A percentile compares a stretch with the other conserved stretches of the same genome.
Conservation (phyloP, 1,140 invertebrate genomes). For the Ectropis grisescens region DNA sequence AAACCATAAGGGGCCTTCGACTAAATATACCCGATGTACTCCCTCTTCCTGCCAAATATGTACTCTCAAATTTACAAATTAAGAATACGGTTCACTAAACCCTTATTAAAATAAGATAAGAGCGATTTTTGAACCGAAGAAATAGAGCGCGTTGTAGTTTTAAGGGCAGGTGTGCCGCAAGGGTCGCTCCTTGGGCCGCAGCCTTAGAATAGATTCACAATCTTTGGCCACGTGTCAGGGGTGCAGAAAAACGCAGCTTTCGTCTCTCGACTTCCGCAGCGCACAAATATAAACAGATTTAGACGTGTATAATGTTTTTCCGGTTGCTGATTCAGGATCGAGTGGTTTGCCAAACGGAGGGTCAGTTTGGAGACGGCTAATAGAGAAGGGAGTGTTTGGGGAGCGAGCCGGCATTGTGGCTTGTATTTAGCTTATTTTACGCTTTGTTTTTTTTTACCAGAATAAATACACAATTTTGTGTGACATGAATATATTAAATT, state of each 20-base stretch:
- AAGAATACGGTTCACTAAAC: background rate
- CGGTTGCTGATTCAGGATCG: conserved; percentile 26
- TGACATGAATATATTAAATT: too few relatives aligned
- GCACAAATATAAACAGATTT: conserved; percentile 62
- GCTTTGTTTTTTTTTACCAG: too few relatives aligned
- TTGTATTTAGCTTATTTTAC: too few relatives aligned
- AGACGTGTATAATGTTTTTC: conserved; percentile 62
- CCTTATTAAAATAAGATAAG: conserved; percentile 1
- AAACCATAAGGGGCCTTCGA: conserved; percentile 43
- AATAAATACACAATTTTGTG: too few relatives aligned
- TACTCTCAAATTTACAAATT: conserved; percentile 27
- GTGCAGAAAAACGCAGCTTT: conserved; percentile 62
- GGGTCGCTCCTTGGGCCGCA: conserved; percentile 42
- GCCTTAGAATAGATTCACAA: conserved; percentile 55
- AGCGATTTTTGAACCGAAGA: background rate
- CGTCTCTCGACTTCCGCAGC: conserved; percentile 59
- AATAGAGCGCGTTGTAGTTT: conserved; percentile 7
- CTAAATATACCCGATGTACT: conserved; percentile 65
- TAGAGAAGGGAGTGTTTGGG: too few relatives aligned
- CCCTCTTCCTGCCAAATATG: conserved; percentile 65
- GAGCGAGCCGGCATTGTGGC: too few relatives aligned
- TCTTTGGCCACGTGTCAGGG: conserved; percentile 52
- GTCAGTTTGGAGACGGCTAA: too few relatives aligned
- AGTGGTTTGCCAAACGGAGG: conserved; percentile 8
- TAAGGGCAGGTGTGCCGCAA: conserved; percentile 50